Percentiles rank a stretch among this genome's conserved stretches.
Evolutionary conservation across 2,888 invertebrate species (phyloP).

Genomic region (Lasioglossum malachurum): DNA sequence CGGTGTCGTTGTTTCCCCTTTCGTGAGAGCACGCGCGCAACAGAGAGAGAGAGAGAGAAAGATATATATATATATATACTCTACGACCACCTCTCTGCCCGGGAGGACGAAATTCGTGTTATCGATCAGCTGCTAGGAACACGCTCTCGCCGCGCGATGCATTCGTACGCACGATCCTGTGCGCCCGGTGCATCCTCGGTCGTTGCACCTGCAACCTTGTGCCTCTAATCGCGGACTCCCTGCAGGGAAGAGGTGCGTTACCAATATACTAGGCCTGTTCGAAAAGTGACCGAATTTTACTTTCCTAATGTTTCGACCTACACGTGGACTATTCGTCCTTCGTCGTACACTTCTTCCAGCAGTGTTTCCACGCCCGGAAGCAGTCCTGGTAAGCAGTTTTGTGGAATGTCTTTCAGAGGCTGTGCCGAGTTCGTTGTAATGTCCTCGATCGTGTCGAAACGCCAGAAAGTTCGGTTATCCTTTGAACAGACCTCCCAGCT

Average conservation of each 20-base stretch:
- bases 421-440: too few species aligned
- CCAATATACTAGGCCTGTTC: not conserved
- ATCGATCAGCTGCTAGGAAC: slow-evolving; percentile 63
- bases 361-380: not conserved
- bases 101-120: slow-evolving; percentile 56
- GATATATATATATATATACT: too few species aligned
- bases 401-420: not conserved
- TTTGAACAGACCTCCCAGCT: not conserved
- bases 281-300: not conserved
- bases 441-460: not conserved
- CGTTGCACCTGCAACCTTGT: slow-evolving; percentile 22
- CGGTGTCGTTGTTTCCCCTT: not conserved
- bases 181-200: slow-evolving; percentile 32
- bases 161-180: slow-evolving; percentile 50
- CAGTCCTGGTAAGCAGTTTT: not conserved
- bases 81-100: slow-evolving; percentile 7
- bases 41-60: not conserved
- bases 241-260: not conserved
- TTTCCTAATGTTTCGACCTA: not conserved
- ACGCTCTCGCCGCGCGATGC: slow-evolving; percentile 47
- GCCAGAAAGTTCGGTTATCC: not conserved
- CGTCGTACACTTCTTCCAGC: not conserved
- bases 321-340: too few species aligned
- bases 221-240: not conserved
- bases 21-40: not conserved